Percentiles rank a stretch among this genome's conserved stretches.
These are phyloP conservation scores for Heliconius hewitsoni DNA, from an alignment of 1,140 invertebrate genomes.

Conservation along the genomic window DNA sequence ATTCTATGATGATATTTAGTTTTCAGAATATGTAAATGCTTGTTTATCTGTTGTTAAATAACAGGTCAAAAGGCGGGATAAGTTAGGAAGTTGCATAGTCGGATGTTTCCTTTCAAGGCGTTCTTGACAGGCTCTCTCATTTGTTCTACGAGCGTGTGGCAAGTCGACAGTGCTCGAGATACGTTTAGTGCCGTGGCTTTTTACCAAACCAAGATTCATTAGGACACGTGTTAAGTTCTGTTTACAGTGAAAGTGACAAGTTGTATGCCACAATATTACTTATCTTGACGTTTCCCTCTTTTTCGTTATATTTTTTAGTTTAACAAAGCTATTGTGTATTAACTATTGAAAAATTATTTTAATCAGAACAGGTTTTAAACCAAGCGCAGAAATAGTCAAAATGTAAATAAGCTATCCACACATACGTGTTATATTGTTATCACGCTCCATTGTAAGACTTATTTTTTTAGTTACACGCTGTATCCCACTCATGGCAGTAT, in stretches of 20 bases:
- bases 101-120: constrained; percentile 21
- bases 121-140: constrained; percentile 28
- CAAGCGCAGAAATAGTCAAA: no score
- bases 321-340: no score
- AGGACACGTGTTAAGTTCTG: background rate
- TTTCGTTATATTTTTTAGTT: no score
- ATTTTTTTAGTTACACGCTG: no score
- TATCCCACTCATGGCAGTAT: no score
- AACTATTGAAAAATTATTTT: no score
- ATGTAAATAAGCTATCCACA: no score
- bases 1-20: background rate
- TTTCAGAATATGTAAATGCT: background rate
- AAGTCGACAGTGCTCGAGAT: constrained; percentile 7
- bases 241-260: background rate
- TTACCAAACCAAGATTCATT: background rate
- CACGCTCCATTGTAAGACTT: no score
- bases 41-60: constrained; percentile 10
- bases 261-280: background rate
- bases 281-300: no score
- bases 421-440: no score
- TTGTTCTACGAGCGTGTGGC: constrained; percentile 1
- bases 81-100: constrained; percentile 21
- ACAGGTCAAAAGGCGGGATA: constrained; percentile 25
- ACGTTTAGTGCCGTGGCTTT: background rate
- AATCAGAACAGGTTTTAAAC: no score